A percentile compares a stretch with the other conserved stretches of the same genome.
Evolutionary conservation across 2,113 vertebrate genomes (phyloP).

Genomic region (Tapirus terrestris): DNA sequence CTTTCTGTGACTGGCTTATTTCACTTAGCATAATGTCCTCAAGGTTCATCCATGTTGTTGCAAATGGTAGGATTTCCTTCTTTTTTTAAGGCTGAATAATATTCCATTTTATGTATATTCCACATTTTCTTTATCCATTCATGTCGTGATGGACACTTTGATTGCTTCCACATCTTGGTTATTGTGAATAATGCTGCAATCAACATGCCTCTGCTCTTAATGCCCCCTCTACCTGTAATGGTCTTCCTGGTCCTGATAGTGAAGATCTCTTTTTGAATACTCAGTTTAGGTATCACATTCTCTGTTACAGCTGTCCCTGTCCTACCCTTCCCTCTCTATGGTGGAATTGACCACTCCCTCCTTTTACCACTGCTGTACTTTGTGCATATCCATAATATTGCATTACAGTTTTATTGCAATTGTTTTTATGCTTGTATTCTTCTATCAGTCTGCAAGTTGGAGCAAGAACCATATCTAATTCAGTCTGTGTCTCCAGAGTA

Average conservation of each 20-base stretch:
- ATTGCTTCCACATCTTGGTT: background rate
- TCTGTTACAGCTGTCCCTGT: background rate
- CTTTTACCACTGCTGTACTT: background rate
- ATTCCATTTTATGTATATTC: background rate
- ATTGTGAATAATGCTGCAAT: background rate
- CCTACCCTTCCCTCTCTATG: background rate
- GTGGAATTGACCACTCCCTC: background rate
- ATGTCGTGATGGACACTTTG: background rate
- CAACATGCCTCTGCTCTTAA: background rate
- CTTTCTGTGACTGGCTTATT: background rate
- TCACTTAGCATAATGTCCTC: background rate
- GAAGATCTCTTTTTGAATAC: background rate
- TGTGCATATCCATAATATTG: background rate
- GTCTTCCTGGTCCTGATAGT: background rate
- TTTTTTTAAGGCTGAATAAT: background rate
- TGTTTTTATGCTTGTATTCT: background rate
- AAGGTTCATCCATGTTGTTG: background rate
- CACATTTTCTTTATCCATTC: background rate
- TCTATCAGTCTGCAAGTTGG: background rate
- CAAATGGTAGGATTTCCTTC: background rate
- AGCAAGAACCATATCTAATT: background rate
- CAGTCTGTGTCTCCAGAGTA: background rate
- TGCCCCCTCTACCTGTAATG: background rate
- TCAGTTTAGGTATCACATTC: background rate
- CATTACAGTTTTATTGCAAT: background rate